These are phyloP conservation scores for Drosophila saltans DNA, from an alignment of 1,140 invertebrate genomes.

Conservation along the genomic window DNA sequence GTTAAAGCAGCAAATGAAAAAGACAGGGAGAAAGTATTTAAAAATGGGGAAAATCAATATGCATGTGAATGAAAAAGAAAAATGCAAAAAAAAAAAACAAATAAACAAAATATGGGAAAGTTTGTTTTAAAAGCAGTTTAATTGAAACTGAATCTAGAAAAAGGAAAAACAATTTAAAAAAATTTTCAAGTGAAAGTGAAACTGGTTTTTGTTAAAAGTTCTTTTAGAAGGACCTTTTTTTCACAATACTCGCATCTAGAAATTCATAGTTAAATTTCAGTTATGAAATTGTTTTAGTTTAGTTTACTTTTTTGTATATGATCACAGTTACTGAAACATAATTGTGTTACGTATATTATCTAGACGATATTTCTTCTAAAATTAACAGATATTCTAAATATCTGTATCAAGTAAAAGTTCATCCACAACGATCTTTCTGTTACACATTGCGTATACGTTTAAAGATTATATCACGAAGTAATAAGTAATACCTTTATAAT, in stretches of 20 bases:
- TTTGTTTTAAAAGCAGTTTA: neutral
- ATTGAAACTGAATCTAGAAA: neutral
- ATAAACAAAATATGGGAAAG: neutral
- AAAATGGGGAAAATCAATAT: constrained; percentile 8
- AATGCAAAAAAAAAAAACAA: neutral
- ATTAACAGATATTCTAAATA: no score
- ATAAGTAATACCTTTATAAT: neutral
- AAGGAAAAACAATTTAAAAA: neutral
- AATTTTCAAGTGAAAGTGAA: neutral
- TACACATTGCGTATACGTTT: neutral
- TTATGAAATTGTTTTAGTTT: no score
- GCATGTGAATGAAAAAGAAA: neutral
- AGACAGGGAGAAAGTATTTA: neutral
- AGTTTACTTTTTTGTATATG: no score
- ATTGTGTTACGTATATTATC: no score
- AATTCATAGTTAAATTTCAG: no score
- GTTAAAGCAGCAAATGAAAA: neutral
- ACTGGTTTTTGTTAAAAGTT: neutral
- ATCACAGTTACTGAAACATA: no score
- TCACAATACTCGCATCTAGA: no score
- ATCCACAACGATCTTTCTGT: no score
- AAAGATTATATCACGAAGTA: neutral
- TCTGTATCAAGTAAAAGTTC: no score
- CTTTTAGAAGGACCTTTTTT: no score
- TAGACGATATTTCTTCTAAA: no score